phyloP scores from a whole-genome alignment of 2,888 invertebrate species.

The Parnassius mnemosyne region DNA sequence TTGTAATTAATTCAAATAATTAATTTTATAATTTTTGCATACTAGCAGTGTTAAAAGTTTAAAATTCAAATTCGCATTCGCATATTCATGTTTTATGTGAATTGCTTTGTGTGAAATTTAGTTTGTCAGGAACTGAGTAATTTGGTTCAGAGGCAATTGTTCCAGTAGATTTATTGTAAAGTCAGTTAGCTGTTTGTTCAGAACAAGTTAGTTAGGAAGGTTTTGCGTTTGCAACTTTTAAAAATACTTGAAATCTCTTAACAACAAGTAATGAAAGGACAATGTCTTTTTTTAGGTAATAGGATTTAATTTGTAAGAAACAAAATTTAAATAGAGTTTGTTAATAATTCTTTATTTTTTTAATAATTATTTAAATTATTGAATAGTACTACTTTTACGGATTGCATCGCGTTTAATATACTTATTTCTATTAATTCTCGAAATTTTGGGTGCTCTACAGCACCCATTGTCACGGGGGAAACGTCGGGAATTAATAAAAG shows the following conservation, averaged over 20 bases:
- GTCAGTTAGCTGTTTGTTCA: conserved; percentile 12
- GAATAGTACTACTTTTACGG: too few species aligned
- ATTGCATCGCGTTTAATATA: too few species aligned
- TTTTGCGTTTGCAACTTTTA: conserved; percentile 8
- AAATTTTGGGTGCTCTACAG: too few species aligned
- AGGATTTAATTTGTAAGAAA: too few species aligned
- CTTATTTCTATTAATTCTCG: too few species aligned
- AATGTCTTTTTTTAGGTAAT: too few species aligned
- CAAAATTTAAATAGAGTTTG: too few species aligned
- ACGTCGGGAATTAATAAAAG: too few species aligned
- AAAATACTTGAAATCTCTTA: background rate
- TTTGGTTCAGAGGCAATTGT: conserved; percentile 16
- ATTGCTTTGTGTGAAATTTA: conserved; percentile 23
- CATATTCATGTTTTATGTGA: conserved; percentile 20
- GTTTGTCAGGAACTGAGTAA: conserved; percentile 19
- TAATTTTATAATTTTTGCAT: conserved; percentile 11
- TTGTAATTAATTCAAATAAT: background rate
- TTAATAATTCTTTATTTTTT: too few species aligned
- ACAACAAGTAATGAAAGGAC: background rate
- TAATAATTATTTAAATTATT: too few species aligned
- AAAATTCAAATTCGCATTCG: conserved; percentile 14
- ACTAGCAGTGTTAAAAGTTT: conserved; percentile 1
- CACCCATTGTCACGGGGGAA: too few species aligned
- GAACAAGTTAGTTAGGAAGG: conserved; percentile 6
- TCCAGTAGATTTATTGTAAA: conserved; percentile 21